Evolutionary conservation across 2,797 vertebrate species (phyloP), one percentile per base, ranked within the genome.

Genomic region (Morelia viridis): DNA sequence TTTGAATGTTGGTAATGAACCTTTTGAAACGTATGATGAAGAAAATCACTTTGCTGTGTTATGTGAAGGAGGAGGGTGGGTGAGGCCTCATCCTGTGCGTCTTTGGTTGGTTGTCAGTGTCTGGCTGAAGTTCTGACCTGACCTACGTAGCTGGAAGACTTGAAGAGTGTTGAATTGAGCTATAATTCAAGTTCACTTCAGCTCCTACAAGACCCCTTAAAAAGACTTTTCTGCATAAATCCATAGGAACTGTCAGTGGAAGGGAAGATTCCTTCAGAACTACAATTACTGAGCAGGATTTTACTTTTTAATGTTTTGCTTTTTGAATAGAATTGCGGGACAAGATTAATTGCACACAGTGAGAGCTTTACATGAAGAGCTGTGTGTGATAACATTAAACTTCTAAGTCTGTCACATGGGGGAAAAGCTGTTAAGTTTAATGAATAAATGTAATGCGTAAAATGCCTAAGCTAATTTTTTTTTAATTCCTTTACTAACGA

Each of bases 311-410:
- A 97, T 97, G 97, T 97, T 97, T 97, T 97, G 93, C 95, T 94
- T 97, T 97, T 95, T 97, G 96, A 97, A 97, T 97, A 97, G 96
- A 97, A 97, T 97, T 97, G 97, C 96, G 97, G 97, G 97, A 97
- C 97, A 97, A 98, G 97, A 98, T 98, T 97, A 97, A 97, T 97
- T 97, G 97, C 96, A 96, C 19, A 61, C 96, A 96, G 94, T 97
- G 93, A 97, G 96, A 96, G 94, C 97, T 97, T 97, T 97, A 97
- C 97, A 97, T 97, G 96, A 97, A 97, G 97, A 93, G 96, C 95
- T 96, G 94, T 96, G 94, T 96, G 96, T 90, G 97, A 97, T 97
- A 97, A 94, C 97, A 96, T 97, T 97, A 96, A 96, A 96, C 96
- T 97, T 97, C 95, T 97, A 97, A 97, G 94, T 97, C 93, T 96